Percentiles rank a stretch among this genome's conserved stretches.
Conservation (phyloP, 2,888 invertebrate genomes). For the Corbicula japonica region DNA sequence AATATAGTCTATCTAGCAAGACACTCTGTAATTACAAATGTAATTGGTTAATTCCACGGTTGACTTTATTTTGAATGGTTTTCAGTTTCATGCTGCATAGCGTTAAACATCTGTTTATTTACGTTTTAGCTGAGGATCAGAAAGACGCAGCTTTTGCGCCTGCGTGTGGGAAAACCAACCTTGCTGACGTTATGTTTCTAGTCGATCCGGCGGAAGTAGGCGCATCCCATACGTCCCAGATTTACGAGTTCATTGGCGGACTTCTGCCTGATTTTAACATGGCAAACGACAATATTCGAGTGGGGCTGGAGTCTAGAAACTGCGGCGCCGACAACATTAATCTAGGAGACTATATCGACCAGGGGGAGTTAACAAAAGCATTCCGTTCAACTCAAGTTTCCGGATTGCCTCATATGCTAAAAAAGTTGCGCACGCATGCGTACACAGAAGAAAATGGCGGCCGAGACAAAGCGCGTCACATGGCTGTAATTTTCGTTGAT, state of each 20-base stretch:
- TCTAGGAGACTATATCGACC: conserved; percentile 56
- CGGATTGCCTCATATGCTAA: conserved; percentile 63
- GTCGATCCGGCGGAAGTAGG: conserved; percentile 72
- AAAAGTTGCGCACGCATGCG: conserved; percentile 62
- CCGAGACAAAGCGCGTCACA: conserved; percentile 64
- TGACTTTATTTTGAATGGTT: too few species aligned
- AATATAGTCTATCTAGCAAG: too few species aligned
- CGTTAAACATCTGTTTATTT: too few species aligned
- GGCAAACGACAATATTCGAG: conserved; percentile 70
- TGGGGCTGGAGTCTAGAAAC: conserved; percentile 74
- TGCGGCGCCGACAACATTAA: conserved; percentile 73
- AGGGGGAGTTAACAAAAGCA: conserved; percentile 49
- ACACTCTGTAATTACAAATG: too few species aligned
- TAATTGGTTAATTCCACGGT: too few species aligned
- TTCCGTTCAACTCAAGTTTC: conserved; percentile 46
- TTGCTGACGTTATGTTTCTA: conserved; percentile 80
- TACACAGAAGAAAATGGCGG: conserved; percentile 66
- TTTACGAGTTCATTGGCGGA: conserved; percentile 71
- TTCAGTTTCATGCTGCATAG: too few species aligned
- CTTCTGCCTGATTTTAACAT: conserved; percentile 73
- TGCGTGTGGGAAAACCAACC: conserved; percentile 61
- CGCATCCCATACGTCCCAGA: conserved; percentile 33
- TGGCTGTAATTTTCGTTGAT: conserved; percentile 79
- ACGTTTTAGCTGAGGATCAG: conserved; percentile 28
- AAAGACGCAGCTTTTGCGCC: conserved; percentile 37